A percentile compares a stretch with the other conserved stretches of the same genome.
Conservation (phyloP, 2,113 vertebrate genomes). For the Microtus richardsoni region DNA sequence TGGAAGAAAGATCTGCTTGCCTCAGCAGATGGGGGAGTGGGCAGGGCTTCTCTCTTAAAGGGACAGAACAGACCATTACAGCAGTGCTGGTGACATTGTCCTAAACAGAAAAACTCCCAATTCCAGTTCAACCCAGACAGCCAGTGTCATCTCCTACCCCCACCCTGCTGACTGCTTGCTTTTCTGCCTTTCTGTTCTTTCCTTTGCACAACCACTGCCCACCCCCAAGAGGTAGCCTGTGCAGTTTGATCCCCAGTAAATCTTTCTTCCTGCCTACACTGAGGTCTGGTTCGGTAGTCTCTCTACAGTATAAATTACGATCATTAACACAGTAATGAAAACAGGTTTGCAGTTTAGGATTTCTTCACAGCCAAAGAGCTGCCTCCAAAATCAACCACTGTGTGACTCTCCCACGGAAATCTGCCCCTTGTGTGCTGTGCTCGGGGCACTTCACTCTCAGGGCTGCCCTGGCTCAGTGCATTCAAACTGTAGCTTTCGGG, state of each 20-base stretch:
- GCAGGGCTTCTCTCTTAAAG: no score
- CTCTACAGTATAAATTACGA: background rate
- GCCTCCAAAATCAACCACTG: background rate
- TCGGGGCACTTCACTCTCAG: background rate
- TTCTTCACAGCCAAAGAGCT: background rate
- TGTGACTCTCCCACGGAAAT: background rate
- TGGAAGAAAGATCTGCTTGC: no score
- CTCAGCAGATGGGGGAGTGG: no score
- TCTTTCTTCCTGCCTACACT: background rate
- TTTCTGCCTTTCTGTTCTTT: background rate
- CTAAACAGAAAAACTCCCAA: background rate
- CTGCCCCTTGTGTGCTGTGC: background rate
- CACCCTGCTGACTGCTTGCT: background rate
- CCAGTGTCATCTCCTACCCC: background rate
- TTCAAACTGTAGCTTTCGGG: background rate
- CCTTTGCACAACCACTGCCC: background rate
- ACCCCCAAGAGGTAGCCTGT: background rate
- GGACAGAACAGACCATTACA: no score
- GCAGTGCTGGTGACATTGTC: background rate
- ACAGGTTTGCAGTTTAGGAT: background rate
- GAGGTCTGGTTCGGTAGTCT: background rate
- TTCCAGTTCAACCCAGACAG: background rate
- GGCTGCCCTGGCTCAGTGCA: background rate
- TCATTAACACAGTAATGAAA: background rate
- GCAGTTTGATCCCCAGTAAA: background rate